phyloP scores from a whole-genome alignment of 2,888 invertebrate species.

The Phrixothrix hirtus region DNA sequence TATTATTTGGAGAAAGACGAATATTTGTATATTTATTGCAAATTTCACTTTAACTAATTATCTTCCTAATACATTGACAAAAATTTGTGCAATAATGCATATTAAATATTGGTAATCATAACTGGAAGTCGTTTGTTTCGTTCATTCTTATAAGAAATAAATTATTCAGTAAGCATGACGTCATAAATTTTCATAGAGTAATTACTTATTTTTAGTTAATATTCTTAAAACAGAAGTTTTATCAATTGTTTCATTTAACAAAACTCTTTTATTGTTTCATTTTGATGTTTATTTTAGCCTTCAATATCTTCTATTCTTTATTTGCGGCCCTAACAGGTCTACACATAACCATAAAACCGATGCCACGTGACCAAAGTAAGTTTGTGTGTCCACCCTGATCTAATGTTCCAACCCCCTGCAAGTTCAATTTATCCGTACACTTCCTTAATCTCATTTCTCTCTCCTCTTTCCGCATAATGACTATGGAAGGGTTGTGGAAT shows the following conservation, averaged over 20 bases:
- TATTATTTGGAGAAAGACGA: too few species aligned
- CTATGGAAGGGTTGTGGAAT: constrained; percentile 26
- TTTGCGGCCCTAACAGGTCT: constrained; percentile 26
- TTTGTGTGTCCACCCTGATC: constrained; percentile 32
- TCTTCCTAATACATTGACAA: too few species aligned
- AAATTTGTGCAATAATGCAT: too few species aligned
- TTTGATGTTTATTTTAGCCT: constrained; percentile 19
- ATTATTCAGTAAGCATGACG: too few species aligned
- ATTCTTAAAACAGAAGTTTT: too few species aligned
- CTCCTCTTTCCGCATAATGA: constrained; percentile 20
- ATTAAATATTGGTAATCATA: too few species aligned
- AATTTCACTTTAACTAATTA: too few species aligned
- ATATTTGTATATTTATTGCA: too few species aligned
- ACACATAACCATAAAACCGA: constrained; percentile 34
- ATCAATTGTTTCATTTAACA: constrained; percentile 9
- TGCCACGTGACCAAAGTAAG: constrained; percentile 32
- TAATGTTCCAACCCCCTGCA: constrained; percentile 29
- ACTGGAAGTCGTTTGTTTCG: too few species aligned
- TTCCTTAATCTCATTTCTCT: constrained; percentile 26
- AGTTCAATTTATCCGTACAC: constrained; percentile 30
- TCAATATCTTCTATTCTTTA: constrained; percentile 18
- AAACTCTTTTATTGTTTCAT: constrained; percentile 12
- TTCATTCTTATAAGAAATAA: too few species aligned
- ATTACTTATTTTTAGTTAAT: too few species aligned
- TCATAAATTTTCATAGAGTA: too few species aligned